Base-by-base conservation (phyloP, 37 sponge, comb jelly and placozoan species). In the Cliona cf. orientalis region DNA sequence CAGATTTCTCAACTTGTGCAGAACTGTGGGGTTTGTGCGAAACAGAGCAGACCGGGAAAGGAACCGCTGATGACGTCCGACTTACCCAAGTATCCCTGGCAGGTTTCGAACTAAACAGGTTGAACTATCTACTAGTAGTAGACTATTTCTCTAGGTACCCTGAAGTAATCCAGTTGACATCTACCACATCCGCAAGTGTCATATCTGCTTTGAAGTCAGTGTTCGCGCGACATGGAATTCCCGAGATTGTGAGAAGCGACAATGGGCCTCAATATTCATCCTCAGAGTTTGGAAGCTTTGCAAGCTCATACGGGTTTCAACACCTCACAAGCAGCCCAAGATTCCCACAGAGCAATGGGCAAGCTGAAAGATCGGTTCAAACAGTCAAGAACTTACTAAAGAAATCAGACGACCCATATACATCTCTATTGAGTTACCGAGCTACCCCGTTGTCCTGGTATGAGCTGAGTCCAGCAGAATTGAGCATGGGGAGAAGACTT, bases 391-490 rank as follows among this genome's bases (percentile, higher is more conserved):
- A 43, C 14, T 45, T 89, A 22, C 41, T 89, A 3, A 31, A 31
- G 11, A 26, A 60, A 1, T 46, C 67, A 11, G 25, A 58, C 2
- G 84, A 83, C 59, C 79, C 67, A n/a, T 53, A 61, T 44, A 53
- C 65, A 37, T 74, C 79, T 28, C 53, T 82, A 14, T 75, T 88
- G 70, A 64, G 55, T 39, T 89, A 89, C 34, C 35, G 88, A 21
- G 11, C 89, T n/a, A 89, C 84, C n/a, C 84, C 84, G 4, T 38
- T 89, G 19, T 65, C 74, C 1, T 89, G 89, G 89, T 89, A 84
- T 39, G 59, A 59, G 21, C 59, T 72, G 19, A 46, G 41, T 5
- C 84, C 89, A 64, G 78, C 89, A 42, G 65, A 89, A 46, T 57
- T 89, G 21, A 39, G 57, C 25, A 89, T 83, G 84, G 84, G 89